Conservation (phyloP, 2,113 vertebrate genomes). For the Vireo altiloquus region DNA sequence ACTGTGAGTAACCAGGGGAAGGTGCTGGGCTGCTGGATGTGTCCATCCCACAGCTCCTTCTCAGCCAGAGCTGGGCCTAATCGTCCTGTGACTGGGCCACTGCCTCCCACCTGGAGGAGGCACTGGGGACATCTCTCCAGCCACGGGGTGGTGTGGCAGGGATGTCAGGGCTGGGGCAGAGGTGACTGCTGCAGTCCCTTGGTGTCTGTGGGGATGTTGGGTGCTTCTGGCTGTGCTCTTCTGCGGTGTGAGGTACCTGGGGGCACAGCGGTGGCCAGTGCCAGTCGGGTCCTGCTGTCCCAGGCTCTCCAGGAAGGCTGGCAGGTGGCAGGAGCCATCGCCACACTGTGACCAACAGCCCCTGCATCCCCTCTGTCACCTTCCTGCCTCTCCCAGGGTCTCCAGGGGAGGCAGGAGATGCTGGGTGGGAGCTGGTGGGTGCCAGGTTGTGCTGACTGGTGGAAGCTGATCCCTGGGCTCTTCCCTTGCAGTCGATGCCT, state of each 20-base stretch:
- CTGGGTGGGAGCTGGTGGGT: not conserved
- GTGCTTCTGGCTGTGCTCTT: not conserved
- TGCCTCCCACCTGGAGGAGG: not conserved
- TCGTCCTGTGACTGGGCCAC: not conserved
- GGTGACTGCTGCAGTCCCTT: not conserved
- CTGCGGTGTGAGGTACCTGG: fast-evolving
- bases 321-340: not conserved
- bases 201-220: not conserved
- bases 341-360: not conserved
- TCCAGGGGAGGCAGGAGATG: not conserved
- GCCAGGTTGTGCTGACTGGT: fast-evolving
- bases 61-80: not conserved
- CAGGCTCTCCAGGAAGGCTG: not conserved
- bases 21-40: not conserved
- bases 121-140: not conserved
- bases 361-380: not conserved
- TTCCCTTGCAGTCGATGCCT: constrained; percentile 85
- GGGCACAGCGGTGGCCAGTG: not conserved
- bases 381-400: not conserved
- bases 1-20: not conserved
- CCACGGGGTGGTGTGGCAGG: fast-evolving
- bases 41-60: not conserved
- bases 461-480: not conserved
- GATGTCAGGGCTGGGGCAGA: not conserved
- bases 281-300: not conserved